Evolutionary conservation across 2,888 invertebrate genomes (phyloP).

Genomic region (Melipona bicolor): DNA sequence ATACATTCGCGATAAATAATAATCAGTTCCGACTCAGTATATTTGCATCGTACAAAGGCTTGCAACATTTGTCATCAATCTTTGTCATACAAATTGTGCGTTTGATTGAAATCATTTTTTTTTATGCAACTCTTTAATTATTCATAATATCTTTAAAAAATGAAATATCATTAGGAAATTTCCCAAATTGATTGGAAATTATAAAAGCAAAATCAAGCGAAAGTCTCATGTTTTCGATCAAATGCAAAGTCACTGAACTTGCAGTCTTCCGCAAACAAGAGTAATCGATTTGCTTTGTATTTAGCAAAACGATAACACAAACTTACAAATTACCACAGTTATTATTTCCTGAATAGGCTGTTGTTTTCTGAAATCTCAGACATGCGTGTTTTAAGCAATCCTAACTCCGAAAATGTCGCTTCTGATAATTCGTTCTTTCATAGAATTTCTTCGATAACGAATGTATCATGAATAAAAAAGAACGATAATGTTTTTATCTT

Average conservation of each 20-base stretch:
- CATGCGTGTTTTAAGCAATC: background rate
- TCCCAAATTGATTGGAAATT: background rate
- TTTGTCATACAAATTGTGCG: background rate
- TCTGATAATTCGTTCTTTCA: background rate
- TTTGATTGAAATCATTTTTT: background rate
- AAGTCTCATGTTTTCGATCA: background rate
- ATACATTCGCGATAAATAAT: conserved; percentile 24
- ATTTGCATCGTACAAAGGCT: background rate
- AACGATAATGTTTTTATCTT: background rate
- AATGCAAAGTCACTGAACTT: background rate
- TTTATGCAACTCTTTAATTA: background rate
- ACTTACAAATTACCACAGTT: conserved; percentile 37
- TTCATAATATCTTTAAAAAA: background rate
- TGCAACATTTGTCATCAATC: background rate
- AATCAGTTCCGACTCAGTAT: conserved; percentile 12
- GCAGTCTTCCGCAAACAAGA: conserved; percentile 6
- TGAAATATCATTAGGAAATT: background rate
- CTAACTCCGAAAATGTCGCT: background rate
- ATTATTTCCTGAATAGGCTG: conserved; percentile 14
- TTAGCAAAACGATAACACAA: conserved; percentile 47
- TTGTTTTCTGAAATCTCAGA: conserved; percentile 12
- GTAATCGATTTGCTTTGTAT: conserved; percentile 46
- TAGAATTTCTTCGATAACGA: background rate
- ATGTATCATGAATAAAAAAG: background rate
- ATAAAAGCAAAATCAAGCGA: background rate